These are phyloP conservation scores for Eulemur coronatus DNA, from an alignment of 2,797 vertebrate species.

Conservation along the genomic window DNA sequence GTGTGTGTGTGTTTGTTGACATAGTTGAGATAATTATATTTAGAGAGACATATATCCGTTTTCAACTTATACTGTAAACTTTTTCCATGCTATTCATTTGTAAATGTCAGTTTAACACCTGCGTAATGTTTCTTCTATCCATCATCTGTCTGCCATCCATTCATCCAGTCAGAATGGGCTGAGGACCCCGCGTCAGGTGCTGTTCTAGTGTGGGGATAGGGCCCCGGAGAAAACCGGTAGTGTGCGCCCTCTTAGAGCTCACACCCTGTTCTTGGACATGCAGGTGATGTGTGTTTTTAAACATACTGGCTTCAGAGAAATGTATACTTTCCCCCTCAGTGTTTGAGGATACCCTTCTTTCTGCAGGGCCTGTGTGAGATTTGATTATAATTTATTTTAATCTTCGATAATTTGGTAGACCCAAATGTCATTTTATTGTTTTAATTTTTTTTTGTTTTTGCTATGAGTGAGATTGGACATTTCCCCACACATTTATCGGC, in stretches of 20 bases:
- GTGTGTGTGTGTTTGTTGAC: neutral
- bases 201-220: no score
- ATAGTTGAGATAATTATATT: neutral
- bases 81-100: neutral
- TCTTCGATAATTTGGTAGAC: neutral
- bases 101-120: neutral
- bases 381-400: neutral
- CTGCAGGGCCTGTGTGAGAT: neutral
- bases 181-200: neutral
- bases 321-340: neutral
- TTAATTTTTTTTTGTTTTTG: neutral
- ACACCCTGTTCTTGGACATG: neutral
- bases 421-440: neutral
- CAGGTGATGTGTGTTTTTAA: neutral
- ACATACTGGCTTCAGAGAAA: neutral
- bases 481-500: neutral
- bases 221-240: accelerated
- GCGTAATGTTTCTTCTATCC: neutral
- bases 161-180: neutral
- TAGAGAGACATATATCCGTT: neutral
- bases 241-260: neutral
- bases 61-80: neutral
- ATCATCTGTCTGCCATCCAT: neutral
- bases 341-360: neutral
- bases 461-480: neutral